Conservation (phyloP, 2,888 invertebrate genomes). For the Harpalus rufipes region DNA sequence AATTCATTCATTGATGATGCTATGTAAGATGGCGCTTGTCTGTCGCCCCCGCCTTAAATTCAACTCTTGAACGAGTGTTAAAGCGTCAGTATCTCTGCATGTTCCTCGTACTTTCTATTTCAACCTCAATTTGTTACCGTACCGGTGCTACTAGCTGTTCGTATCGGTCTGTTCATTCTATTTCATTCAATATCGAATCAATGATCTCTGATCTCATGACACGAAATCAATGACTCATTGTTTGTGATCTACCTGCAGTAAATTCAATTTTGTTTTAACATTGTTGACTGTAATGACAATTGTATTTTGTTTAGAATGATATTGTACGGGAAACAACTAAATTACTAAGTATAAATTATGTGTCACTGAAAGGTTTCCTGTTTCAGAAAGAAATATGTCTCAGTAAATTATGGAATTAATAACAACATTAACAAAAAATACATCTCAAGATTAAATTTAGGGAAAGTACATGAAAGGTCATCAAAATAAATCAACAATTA, state of each 20-base stretch:
- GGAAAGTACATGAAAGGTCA: slow-evolving; percentile 32
- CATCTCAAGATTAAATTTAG: slow-evolving; percentile 18
- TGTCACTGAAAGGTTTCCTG: background rate
- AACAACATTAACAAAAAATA: background rate
- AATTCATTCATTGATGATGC: slow-evolving; percentile 2
- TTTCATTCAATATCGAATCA: slow-evolving; percentile 38
- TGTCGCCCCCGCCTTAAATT: background rate
- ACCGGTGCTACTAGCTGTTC: background rate
- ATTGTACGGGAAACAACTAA: too few species aligned
- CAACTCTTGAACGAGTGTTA: background rate
- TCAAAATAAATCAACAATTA: background rate
- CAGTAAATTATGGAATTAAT: slow-evolving; percentile 12
- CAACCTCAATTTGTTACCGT: slow-evolving; percentile 54
- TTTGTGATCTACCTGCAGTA: background rate
- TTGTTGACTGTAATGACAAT: background rate
- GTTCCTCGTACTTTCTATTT: slow-evolving; percentile 52
- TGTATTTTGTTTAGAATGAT: too few species aligned
- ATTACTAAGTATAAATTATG: background rate
- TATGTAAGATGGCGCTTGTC: background rate
- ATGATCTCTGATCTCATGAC: background rate
- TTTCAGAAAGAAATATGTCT: background rate
- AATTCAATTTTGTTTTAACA: background rate
- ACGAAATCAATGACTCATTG: slow-evolving; percentile 16
- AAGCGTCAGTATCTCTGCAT: background rate
- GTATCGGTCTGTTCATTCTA: slow-evolving; percentile 29